These are phyloP conservation scores for Dufourea novaeangliae DNA, from an alignment of 1,140 invertebrate genomes.

Conservation along the genomic window DNA sequence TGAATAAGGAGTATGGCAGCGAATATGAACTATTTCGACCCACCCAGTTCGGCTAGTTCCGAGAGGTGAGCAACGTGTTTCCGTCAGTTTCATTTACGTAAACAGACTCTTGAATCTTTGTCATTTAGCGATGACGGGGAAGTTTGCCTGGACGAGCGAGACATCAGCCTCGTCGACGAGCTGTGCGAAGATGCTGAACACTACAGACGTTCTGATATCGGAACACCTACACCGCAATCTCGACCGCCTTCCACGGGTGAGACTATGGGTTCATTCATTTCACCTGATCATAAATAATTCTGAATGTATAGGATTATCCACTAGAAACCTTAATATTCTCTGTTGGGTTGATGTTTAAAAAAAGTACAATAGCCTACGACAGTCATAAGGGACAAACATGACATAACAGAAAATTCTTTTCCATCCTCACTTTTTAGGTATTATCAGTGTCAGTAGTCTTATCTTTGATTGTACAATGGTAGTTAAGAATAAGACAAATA, in stretches of 20 bases:
- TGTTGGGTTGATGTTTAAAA: too few relatives aligned
- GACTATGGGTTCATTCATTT: not conserved
- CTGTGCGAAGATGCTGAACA: conserved; percentile 84
- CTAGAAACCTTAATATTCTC: too few relatives aligned
- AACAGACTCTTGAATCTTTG: not conserved
- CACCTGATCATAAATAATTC: not conserved
- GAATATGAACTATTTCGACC: conserved; percentile 87
- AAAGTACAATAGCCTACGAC: too few relatives aligned
- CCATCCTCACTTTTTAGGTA: too few relatives aligned
- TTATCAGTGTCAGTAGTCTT: too few relatives aligned
- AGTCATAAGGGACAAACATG: too few relatives aligned
- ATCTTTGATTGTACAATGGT: too few relatives aligned
- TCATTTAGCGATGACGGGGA: conserved; percentile 79
- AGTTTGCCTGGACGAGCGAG: conserved; percentile 82
- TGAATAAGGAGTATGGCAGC: conserved; percentile 83
- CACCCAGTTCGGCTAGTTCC: conserved; percentile 91
- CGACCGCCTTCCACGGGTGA: conserved; percentile 87
- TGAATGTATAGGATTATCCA: too few relatives aligned
- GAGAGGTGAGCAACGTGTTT: conserved; percentile 84
- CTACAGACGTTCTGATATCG: conserved; percentile 65
- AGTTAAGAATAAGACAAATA: too few relatives aligned
- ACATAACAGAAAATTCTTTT: too few relatives aligned
- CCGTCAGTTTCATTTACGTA: not conserved
- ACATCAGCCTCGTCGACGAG: conserved; percentile 83
- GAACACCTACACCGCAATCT: conserved; percentile 85